Evolutionary conservation across 2,888 invertebrate species (phyloP), one percentile per base, ranked within the genome.

Genomic region (Endotricha flammealis): DNA sequence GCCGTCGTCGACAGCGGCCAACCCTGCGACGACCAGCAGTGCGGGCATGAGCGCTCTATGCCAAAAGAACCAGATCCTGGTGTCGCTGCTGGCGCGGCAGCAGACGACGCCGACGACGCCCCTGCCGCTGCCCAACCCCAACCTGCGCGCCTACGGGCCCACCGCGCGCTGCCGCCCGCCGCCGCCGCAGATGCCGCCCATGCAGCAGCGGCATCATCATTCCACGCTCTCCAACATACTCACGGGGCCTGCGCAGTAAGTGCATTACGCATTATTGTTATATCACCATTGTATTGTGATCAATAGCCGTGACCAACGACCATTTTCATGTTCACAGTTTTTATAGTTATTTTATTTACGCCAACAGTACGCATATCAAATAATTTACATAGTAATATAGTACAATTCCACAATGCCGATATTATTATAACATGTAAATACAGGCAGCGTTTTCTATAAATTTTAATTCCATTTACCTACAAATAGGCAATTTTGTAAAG

Each of bases 41-140:
- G 53, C 72, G 25, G 79, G 79, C 51, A 87, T 81, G 71, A 93
- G 93, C 54, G 91, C 91, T 49, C 85, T 96, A 32, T 93, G 93
- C 75, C 92, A 93, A 73, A 92, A 91, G 67, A 96, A 96, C 72
- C 92, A 92, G 70, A 95, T 96, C 91, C 86, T 96, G 50, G 95
- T 95, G 23, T 91, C 92, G 27, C 76, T 96, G 54, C 78, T 96
- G 63, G 94, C 93, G 35, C 92, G 93, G 66, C 91, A 93, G 54
- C 91, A 91, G 46, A 88, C 91, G 13, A 81, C 88, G 49, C 90
- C 91, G 25, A 90, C 92, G 13, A 90, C 91, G 31, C 91, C 91
- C 41, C 86, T 91, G 57, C 91, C 91, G 46, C 88, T 91, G 47
- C 91, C 91, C 44, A 91, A 91, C 50, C 93, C 94, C 25, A 93